Evolutionary conservation across 2,888 invertebrate genomes (phyloP).

Genomic region (Euplexia lucipara): DNA sequence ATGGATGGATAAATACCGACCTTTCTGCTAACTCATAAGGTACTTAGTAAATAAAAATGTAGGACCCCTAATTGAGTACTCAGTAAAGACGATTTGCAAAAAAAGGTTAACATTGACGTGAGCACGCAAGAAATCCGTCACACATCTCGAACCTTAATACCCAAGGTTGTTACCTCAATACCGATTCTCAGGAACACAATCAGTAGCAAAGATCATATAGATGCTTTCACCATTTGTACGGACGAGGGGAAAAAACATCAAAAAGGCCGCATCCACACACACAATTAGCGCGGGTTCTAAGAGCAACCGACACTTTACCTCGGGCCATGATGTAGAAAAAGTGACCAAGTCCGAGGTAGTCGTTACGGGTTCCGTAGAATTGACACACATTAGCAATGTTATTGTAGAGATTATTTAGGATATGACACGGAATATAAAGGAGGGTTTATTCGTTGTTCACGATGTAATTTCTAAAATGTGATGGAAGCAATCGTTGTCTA

Average conservation of each 20-base stretch:
- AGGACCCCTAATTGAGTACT: constrained; percentile 26
- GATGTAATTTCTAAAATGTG: neutral
- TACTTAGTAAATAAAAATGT: constrained; percentile 18
- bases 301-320: constrained; percentile 67
- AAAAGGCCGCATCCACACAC: constrained; percentile 75
- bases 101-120: constrained; percentile 30
- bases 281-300: constrained; percentile 80
- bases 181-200: constrained; percentile 62
- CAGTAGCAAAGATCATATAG: constrained; percentile 55
- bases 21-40: constrained; percentile 10
- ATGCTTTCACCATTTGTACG: constrained; percentile 64
- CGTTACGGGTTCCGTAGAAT: constrained; percentile 58
- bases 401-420: neutral
- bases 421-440: neutral
- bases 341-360: constrained; percentile 33
- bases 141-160: constrained; percentile 52
- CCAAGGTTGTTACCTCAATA: constrained; percentile 60
- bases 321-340: constrained; percentile 52
- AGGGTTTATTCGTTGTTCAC: neutral
- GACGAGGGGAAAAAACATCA: constrained; percentile 72
- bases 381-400: constrained; percentile 17
- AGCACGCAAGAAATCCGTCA: constrained; percentile 37
- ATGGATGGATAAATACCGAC: neutral
- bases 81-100: constrained; percentile 32
- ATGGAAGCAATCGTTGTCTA: neutral